A percentile compares a stretch with the other conserved stretches of the same genome.
These are phyloP conservation scores for Calameuta idolon DNA, from an alignment of 2,888 invertebrate species.

Conservation along the genomic window DNA sequence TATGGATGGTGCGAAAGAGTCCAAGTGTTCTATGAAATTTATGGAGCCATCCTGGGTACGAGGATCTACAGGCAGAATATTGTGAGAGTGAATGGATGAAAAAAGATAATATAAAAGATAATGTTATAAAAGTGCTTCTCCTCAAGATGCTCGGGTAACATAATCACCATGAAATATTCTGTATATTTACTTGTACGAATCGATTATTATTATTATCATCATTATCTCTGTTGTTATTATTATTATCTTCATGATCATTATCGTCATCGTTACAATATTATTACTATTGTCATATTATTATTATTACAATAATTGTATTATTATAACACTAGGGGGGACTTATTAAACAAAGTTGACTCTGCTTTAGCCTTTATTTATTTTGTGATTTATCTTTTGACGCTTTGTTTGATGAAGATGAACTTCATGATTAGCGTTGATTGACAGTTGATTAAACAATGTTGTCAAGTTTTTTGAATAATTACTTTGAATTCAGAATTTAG, in stretches of 20 bases:
- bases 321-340: constrained; percentile 35
- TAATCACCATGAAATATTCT: constrained; percentile 37
- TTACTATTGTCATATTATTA: constrained; percentile 24
- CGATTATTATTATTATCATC: constrained; percentile 11
- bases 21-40: constrained; percentile 10
- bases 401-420: too few species aligned
- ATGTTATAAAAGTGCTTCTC: constrained; percentile 33
- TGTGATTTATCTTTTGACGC: too few species aligned
- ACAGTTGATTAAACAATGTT: too few species aligned
- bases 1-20: constrained; percentile 14
- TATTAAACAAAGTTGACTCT: constrained; percentile 40
- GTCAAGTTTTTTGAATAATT: too few species aligned
- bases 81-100: constrained; percentile 21
- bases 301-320: constrained; percentile 34
- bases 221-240: constrained; percentile 8
- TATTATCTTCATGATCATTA: constrained; percentile 9
- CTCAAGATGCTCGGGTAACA: constrained; percentile 35
- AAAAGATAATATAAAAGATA: constrained; percentile 19
- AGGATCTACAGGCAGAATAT: too few species aligned
- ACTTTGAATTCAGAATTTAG: too few species aligned
- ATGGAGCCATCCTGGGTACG: too few species aligned
- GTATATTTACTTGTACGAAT: constrained; percentile 30
- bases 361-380: neutral
- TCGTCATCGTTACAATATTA: too few species aligned
- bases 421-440: too few species aligned